Base-by-base conservation (phyloP, 1,140 invertebrate genomes). In the Microplitis mediator region DNA sequence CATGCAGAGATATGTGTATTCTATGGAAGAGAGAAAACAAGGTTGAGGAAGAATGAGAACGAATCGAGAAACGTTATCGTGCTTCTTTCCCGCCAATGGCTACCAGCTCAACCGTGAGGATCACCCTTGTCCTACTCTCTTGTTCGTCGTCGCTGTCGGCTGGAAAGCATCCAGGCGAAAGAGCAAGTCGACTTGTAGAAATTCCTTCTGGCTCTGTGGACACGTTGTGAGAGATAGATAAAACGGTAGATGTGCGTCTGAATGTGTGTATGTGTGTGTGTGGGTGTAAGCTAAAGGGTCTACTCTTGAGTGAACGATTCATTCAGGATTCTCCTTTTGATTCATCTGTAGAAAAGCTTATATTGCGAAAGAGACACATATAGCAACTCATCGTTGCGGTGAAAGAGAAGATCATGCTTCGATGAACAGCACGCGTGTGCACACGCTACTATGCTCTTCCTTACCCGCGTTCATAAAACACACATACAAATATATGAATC, bases 101-200 rank as follows among this genome's bases (percentile, higher is more conserved):
- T 51, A 16, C 11, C 23, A n/a, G 45, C 58, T 70, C 58, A 58
- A 70, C 68, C 60, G 68, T 70, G 68, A 70, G 68, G 56, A 70
- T 60, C 39, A 62, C 60, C 67, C 67, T 69, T 58, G 52, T 69
- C 54, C 56, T 58, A 58, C 56, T 58, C 67, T 58, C 56, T 23
- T 69, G 56, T 34, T 69, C 67, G 54, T 69, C 51, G 56, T 60
- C 67, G 54, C 60, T 23, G 56, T 60, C 34, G 39, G 39, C 39
- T 45, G 39, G 11, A 34, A 31, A 23, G 68, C 50, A 70, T 60
- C 68, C 68, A 70, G 56, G 68, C 60, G 68, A 70, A 62, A 62
- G 68, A 70, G 14, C 68, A 62, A 70, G 68, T 70, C 68, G 60
- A 70, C 67, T 69, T 51, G 6, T 32, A 50, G 61, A 23, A 70